These are phyloP conservation scores for Chaenodraco wilsoni DNA, from an alignment of 2,797 vertebrate species.

Conservation along the genomic window DNA sequence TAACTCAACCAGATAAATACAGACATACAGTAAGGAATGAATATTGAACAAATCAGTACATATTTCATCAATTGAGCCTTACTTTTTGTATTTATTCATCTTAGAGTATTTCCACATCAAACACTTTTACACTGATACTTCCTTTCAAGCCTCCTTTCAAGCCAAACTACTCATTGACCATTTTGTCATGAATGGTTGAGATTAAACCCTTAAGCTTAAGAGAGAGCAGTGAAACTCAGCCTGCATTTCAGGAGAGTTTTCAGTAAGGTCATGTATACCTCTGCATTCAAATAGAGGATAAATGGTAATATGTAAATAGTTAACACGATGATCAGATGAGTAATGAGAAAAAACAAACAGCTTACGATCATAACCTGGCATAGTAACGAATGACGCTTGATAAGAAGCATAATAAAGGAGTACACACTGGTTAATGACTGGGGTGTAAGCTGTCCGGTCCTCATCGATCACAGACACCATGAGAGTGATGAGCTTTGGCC, in stretches of 20 bases:
- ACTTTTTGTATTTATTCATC: background rate
- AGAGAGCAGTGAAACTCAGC: background rate
- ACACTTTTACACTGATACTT: background rate
- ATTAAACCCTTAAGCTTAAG: background rate
- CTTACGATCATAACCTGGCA: background rate
- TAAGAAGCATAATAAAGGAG: conserved; percentile 9
- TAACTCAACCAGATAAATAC: background rate
- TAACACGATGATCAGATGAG: background rate
- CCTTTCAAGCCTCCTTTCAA: background rate
- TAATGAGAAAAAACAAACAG: background rate
- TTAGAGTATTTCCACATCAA: background rate
- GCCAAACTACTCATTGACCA: background rate
- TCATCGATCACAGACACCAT: conserved; percentile 99
- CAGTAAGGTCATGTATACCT: background rate
- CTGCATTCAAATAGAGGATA: background rate
- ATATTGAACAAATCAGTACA: background rate
- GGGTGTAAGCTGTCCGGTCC: conserved; percentile 94
- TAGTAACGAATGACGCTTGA: background rate
- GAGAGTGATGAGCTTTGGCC: conserved; percentile 97
- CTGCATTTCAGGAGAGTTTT: background rate
- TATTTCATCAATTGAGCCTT: background rate
- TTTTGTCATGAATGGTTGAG: too few species aligned
- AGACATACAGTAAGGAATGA: background rate
- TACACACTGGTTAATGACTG: conserved; percentile 96
- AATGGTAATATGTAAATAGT: background rate